phyloP scores from a whole-genome alignment of 2,888 invertebrate genomes.

The Steinernema hermaphroditum region DNA sequence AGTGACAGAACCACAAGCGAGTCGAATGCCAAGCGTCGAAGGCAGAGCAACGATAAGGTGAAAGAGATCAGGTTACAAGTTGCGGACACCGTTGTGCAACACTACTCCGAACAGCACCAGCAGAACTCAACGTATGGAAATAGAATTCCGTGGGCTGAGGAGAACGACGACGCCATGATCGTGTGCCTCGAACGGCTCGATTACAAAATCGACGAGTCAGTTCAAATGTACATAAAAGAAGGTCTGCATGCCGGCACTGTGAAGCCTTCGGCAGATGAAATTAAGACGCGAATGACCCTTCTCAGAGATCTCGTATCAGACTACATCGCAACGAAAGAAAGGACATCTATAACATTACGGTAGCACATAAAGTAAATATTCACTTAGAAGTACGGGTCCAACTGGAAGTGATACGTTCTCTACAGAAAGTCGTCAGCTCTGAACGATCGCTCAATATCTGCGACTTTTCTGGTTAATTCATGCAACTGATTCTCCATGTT shows the following conservation, averaged over 20 bases:
- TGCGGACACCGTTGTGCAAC: not conserved
- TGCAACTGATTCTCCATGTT: constrained; percentile 22
- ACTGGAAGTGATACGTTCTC: not conserved
- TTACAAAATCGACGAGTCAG: not conserved
- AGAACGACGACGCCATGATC: constrained; percentile 28
- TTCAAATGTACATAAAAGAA: not conserved
- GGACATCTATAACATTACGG: not conserved
- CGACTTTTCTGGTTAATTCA: constrained; percentile 1
- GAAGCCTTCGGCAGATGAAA: not conserved
- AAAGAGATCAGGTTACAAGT: not conserved
- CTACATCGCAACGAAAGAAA: constrained; percentile 8
- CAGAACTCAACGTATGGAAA: constrained; percentile 16
- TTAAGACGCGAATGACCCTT: not conserved
- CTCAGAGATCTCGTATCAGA: constrained; percentile 2
- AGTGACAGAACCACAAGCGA: no score
- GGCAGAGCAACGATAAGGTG: not conserved
- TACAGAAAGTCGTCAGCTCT: not conserved
- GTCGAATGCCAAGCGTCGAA: not conserved
- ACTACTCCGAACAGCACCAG: not conserved
- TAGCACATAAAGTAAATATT: not conserved
- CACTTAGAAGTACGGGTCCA: not conserved
- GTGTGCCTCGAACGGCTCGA: not conserved
- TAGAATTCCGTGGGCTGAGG: constrained; percentile 13
- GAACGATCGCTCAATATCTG: constrained; percentile 3
- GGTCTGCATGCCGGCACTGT: not conserved